Evolutionary conservation across 1,140 invertebrate species (phyloP).

Genomic region (Bactericera cockerelli): DNA sequence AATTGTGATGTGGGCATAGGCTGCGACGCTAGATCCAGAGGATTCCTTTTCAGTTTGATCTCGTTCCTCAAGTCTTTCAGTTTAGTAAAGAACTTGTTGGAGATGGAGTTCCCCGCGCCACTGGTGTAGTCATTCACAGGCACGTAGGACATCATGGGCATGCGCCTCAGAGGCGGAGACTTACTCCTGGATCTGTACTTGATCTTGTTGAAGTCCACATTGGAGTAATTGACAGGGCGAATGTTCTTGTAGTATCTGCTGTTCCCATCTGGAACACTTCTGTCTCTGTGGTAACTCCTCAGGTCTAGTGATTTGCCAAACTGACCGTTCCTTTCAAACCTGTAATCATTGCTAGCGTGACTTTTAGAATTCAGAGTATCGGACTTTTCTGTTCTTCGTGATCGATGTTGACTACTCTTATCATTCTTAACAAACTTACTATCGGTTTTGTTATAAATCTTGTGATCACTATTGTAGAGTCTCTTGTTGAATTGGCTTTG

Average conservation of each 20-base stretch:
- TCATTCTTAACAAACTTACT: constrained; percentile 6
- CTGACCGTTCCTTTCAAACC: background rate
- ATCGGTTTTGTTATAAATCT: background rate
- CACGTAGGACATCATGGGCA: background rate
- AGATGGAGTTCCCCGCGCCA: constrained; percentile 14
- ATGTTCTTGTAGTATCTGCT: constrained; percentile 1
- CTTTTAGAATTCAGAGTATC: too few species aligned
- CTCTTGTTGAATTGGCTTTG: background rate
- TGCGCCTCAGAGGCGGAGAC: background rate
- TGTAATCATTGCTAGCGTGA: background rate
- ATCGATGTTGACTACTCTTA: background rate
- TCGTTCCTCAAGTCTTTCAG: constrained; percentile 18
- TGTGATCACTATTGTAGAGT: constrained; percentile 4
- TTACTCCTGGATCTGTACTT: constrained; percentile 7
- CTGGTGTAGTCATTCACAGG: background rate
- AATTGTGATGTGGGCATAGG: background rate
- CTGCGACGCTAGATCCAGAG: background rate
- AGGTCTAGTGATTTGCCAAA: background rate
- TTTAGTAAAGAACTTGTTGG: constrained; percentile 21
- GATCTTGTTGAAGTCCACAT: background rate
- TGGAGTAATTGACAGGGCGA: background rate
- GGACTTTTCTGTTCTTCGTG: too few species aligned
- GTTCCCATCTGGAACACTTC: background rate
- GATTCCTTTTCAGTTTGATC: constrained; percentile 5
- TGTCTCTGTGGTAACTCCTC: too few species aligned